Evolutionary conservation across 1,140 invertebrate genomes (phyloP).

Genomic region (Stratiolaelaps scimitus): DNA sequence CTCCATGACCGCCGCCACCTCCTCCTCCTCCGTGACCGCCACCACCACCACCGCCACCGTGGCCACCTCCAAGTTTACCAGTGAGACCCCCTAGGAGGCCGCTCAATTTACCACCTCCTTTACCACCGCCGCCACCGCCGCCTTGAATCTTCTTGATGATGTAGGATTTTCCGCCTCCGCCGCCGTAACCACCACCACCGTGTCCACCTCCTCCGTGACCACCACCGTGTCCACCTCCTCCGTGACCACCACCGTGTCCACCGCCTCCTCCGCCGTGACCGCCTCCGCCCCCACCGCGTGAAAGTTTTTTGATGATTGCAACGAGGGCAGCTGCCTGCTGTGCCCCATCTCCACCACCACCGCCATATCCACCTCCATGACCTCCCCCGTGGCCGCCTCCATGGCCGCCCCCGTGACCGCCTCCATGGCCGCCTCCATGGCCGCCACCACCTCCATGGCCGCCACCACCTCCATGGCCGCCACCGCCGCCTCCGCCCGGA

Average conservation of each 20-base stretch:
- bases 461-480: slow-evolving; percentile 6
- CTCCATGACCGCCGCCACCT: background rate
- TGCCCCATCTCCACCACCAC: background rate
- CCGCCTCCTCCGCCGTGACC: background rate
- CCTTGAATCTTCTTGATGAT: no score
- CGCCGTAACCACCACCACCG: background rate
- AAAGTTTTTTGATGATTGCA: slow-evolving; percentile 3
- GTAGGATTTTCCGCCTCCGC: slow-evolving; percentile 10
- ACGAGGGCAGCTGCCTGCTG: slow-evolving; percentile 12
- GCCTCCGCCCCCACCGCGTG: background rate
- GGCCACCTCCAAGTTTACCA: no score
- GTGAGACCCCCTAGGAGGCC: no score
- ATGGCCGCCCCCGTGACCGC: background rate
- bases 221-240: background rate
- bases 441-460: background rate
- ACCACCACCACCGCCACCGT: background rate
- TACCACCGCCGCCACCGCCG: no score
- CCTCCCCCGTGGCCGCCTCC: background rate
- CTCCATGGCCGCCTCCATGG: slow-evolving; percentile 1
- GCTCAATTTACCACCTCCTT: no score
- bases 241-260: background rate
- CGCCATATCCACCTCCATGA: background rate
- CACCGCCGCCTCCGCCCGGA: background rate
- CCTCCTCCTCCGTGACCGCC: background rate
- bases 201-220: slow-evolving; percentile 6